These are phyloP conservation scores for Euphysa ruthae DNA, from an alignment of 30 jellyfish, hydroid and myxozoan species.

Conservation along the genomic window DNA sequence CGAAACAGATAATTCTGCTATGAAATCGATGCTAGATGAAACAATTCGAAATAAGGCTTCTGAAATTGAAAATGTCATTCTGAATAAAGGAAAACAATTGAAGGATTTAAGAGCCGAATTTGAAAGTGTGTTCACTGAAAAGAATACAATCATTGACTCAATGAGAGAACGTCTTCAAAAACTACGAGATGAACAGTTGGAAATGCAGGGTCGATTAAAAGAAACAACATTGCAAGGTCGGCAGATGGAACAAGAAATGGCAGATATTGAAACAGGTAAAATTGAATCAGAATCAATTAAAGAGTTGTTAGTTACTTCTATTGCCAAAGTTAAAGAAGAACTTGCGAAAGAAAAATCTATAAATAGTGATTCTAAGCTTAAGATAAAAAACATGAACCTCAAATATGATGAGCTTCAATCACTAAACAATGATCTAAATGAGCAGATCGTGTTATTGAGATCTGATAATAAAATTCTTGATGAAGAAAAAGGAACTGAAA, in stretches of 20 bases:
- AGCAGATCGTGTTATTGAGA: background rate
- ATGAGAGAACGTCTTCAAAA: constrained; percentile 30
- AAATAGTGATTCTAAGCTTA: background rate
- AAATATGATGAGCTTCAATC: too few relatives aligned
- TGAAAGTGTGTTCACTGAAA: constrained; percentile 54
- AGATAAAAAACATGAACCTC: too few relatives aligned
- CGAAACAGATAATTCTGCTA: constrained; percentile 8
- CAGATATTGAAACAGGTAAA: constrained; percentile 20
- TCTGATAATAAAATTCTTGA: background rate
- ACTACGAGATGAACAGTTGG: constrained; percentile 6
- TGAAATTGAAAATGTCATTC: constrained; percentile 47
- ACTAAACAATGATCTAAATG: background rate
- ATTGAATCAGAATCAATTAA: constrained; percentile 5
- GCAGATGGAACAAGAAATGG: constrained; percentile 1
- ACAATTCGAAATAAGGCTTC: constrained; percentile 25
- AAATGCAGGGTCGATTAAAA: background rate
- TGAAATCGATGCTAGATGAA: background rate
- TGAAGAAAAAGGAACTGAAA: background rate
- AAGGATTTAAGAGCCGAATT: constrained; percentile 51
- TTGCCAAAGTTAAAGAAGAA: constrained; percentile 3
- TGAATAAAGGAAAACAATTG: constrained; percentile 49
- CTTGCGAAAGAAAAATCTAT: background rate
- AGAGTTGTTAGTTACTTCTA: background rate
- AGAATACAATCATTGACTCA: constrained; percentile 41
- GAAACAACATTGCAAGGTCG: background rate